A percentile compares a stretch with the other conserved stretches of the same genome.
phyloP scores from a whole-genome alignment of 2,888 invertebrate genomes.

The Dynastes maya region DNA sequence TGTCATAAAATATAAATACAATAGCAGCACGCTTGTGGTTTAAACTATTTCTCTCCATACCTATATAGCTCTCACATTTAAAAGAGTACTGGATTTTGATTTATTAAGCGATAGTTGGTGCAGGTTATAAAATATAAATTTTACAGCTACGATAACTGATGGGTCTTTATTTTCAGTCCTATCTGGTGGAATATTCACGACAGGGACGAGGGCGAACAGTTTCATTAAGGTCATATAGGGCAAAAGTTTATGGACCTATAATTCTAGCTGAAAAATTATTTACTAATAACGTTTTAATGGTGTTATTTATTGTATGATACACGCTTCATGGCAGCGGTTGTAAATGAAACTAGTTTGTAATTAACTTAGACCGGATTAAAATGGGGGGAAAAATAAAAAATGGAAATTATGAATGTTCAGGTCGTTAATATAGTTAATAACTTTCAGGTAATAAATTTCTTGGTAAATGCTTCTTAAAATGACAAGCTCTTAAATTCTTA shows the following conservation, averaged over 20 bases:
- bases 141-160: not conserved
- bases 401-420: too few relatives aligned
- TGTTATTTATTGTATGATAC: slow-evolving; percentile 2
- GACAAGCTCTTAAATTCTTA: too few relatives aligned
- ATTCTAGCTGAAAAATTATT: slow-evolving; percentile 12
- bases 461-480: too few relatives aligned
- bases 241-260: slow-evolving; percentile 2
- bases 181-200: slow-evolving; percentile 15
- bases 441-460: too few relatives aligned
- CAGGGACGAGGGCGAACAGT: not conserved
- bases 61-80: slow-evolving; percentile 2
- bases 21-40: too few relatives aligned
- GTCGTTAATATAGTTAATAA: too few relatives aligned
- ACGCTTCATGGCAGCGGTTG: not conserved
- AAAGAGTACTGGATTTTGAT: not conserved
- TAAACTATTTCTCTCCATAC: not conserved
- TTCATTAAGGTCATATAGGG: slow-evolving; percentile 11
- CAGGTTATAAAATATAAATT: slow-evolving; percentile 28
- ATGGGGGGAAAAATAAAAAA: too few relatives aligned
- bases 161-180: not conserved
- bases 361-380: too few relatives aligned
- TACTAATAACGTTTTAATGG: slow-evolving; percentile 14
- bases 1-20: too few relatives aligned
- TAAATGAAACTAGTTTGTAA: not conserved
- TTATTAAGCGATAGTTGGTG: not conserved